Evolutionary conservation across 2,113 vertebrate genomes (phyloP).

Genomic region (Cercocebus atys): DNA sequence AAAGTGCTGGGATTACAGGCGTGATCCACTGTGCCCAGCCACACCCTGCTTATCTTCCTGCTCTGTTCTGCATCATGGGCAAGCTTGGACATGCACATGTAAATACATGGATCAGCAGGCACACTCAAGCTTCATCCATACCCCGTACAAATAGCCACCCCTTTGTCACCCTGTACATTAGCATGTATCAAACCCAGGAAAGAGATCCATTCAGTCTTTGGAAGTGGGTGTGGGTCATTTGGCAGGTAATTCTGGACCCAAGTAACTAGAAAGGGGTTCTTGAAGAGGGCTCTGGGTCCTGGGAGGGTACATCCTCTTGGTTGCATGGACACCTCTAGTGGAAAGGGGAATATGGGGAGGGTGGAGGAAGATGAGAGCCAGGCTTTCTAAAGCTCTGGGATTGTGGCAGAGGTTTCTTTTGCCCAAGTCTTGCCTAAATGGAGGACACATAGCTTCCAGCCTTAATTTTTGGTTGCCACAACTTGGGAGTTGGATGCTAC

Average conservation of each 20-base stretch:
- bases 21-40: no score
- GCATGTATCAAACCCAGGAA: background rate
- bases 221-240: background rate
- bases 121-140: background rate
- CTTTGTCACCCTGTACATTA: background rate
- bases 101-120: background rate
- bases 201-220: background rate
- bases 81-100: no score
- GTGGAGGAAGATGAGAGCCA: no score
- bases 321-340: background rate
- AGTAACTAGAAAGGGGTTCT: background rate
- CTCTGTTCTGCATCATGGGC: no score
- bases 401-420: background rate
- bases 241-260: background rate
- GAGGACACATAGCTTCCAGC: background rate
- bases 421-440: background rate
- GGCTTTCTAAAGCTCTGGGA: background rate
- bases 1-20: no score
- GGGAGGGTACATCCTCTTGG: background rate
- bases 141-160: background rate
- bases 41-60: rapidly evolving
- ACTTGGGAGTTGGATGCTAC: background rate
- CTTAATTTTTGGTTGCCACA: background rate
- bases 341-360: background rate
- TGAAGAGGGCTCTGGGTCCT: background rate